phyloP scores from a whole-genome alignment of 2,888 invertebrate species.

The Euclidia mi region DNA sequence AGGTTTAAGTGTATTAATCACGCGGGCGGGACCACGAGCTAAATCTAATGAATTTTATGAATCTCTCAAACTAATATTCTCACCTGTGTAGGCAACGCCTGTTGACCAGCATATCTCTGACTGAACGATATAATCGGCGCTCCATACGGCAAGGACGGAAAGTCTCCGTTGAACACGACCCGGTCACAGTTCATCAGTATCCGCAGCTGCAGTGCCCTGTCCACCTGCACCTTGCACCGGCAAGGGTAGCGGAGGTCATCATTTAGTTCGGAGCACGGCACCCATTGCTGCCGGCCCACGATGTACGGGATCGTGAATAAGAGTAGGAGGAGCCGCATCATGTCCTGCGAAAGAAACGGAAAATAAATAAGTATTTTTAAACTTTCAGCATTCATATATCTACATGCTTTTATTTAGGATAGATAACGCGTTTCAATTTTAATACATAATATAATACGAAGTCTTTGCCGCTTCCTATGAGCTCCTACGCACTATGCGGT shows the following conservation, averaged over 20 bases:
- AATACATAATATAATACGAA: too few relatives aligned
- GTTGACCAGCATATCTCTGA: constrained; percentile 95
- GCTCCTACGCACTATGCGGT: too few relatives aligned
- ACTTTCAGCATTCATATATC: too few relatives aligned
- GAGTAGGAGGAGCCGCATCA: constrained; percentile 77
- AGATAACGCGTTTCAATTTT: too few relatives aligned
- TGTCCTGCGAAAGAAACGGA: constrained; percentile 62
- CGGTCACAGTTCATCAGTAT: constrained; percentile 95
- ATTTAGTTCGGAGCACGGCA: constrained; percentile 94
- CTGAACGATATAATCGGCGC: constrained; percentile 95
- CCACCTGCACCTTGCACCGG: constrained; percentile 88
- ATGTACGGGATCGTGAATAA: constrained; percentile 70
- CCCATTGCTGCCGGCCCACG: constrained; percentile 87
- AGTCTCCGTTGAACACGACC: constrained; percentile 94
- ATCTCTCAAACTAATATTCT: too few relatives aligned
- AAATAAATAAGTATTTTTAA: not conserved
- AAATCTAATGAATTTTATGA: too few relatives aligned
- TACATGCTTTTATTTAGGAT: too few relatives aligned
- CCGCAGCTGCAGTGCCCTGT: constrained; percentile 80
- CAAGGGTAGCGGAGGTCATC: constrained; percentile 94
- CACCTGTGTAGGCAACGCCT: constrained; percentile 94
- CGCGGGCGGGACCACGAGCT: too few relatives aligned
- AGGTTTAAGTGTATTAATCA: too few relatives aligned
- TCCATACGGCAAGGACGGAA: constrained; percentile 93
- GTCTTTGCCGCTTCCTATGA: too few relatives aligned